Percentiles rank a stretch among this genome's conserved stretches.
Evolutionary conservation across 2,888 invertebrate species (phyloP).

Genomic region (Sesia apiformis): DNA sequence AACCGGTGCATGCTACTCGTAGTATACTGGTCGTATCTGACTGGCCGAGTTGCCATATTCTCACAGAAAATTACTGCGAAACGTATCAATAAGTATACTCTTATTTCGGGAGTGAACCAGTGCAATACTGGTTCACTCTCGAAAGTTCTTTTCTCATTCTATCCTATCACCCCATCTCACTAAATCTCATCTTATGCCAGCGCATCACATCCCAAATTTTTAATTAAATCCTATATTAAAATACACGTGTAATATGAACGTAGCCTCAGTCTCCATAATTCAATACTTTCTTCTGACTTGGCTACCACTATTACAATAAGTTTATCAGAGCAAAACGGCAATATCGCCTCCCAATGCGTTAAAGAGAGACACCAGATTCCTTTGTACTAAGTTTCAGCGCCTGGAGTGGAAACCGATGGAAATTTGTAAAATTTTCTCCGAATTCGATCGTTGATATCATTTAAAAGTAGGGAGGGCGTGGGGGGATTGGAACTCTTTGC

Average conservation of each 20-base stretch:
- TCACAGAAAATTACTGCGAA: too few species aligned
- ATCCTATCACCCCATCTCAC: too few species aligned
- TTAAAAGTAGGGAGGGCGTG: conserved; percentile 6
- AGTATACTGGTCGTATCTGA: too few species aligned
- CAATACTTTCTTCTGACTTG: conserved; percentile 53
- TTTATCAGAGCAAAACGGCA: conserved; percentile 28
- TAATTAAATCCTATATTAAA: too few species aligned
- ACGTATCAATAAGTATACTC: too few species aligned
- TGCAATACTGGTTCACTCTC: too few species aligned
- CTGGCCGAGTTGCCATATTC: too few species aligned
- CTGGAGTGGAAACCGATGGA: conserved; percentile 26
- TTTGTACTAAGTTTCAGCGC: conserved; percentile 48
- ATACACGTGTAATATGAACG: background rate
- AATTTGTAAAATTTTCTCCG: conserved; percentile 41
- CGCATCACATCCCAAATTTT: too few species aligned
- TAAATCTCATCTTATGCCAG: too few species aligned
- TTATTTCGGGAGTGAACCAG: too few species aligned
- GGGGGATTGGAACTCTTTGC: background rate
- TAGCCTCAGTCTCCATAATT: conserved; percentile 41
- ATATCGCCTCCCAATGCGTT: conserved; percentile 4
- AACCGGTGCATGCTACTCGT: too few species aligned
- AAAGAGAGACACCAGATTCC: conserved; percentile 19
- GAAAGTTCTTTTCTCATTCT: too few species aligned
- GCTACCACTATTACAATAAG: conserved; percentile 60
- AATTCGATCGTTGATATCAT: background rate